These are phyloP conservation scores for Carduelis carduelis DNA, from an alignment of 2,797 vertebrate genomes.

Conservation along the genomic window DNA sequence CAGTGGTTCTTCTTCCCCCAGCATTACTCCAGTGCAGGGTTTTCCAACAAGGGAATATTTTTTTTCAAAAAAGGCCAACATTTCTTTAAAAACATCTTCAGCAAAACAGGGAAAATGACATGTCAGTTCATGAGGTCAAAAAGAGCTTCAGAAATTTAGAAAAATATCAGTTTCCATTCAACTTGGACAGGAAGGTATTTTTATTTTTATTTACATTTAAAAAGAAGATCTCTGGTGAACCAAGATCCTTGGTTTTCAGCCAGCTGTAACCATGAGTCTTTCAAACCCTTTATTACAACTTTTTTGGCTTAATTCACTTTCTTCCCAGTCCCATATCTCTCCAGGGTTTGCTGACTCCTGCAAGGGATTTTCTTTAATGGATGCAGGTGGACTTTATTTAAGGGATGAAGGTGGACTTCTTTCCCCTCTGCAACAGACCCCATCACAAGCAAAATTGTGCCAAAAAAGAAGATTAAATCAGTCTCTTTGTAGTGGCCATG, in stretches of 20 bases:
- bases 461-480: background rate
- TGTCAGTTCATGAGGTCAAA: background rate
- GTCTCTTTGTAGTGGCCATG: background rate
- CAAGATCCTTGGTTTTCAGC: background rate
- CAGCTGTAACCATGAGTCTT: background rate
- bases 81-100: background rate
- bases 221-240: background rate
- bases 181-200: background rate
- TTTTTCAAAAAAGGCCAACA: accelerated
- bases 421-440: background rate
- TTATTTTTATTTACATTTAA: background rate
- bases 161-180: background rate
- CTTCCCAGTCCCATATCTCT: background rate
- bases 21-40: accelerated
- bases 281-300: background rate
- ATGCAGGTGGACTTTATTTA: background rate
- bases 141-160: background rate
- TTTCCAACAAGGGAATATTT: background rate
- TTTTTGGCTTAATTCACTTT: background rate
- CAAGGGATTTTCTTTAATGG: background rate
- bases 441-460: background rate
- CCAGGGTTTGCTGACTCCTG: background rate
- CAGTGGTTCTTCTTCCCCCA: background rate
- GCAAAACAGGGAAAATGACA: background rate
- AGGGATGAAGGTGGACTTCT: background rate